phyloP scores from a whole-genome alignment of 1,140 invertebrate species.

The Luehdorfia chinensis region DNA sequence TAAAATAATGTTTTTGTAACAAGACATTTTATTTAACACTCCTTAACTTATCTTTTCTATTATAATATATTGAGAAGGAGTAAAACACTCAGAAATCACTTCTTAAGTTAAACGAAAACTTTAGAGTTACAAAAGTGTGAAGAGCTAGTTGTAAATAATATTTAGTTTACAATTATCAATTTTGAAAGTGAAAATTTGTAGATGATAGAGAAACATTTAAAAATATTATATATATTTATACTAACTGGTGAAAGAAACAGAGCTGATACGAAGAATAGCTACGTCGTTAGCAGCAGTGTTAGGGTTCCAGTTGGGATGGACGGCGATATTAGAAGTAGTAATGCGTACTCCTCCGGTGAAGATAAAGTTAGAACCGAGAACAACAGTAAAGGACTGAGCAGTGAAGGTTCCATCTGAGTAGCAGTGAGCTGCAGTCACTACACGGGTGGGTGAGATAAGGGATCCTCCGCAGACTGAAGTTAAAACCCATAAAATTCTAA shows the following conservation, averaged over 20 bases:
- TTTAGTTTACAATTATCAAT: no score
- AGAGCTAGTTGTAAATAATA: no score
- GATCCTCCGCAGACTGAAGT: slow-evolving; percentile 43
- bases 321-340: slow-evolving; percentile 25
- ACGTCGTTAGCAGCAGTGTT: slow-evolving; percentile 32
- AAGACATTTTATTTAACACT: no score
- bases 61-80: no score
- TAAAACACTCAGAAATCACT: no score
- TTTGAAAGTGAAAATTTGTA: no score
- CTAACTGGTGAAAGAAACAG: slow-evolving; percentile 32
- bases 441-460: slow-evolving; percentile 34
- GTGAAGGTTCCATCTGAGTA: slow-evolving; percentile 27
- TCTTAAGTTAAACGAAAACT: no score
- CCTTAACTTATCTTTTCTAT: no score
- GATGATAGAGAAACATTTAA: neutral
- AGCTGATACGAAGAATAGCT: slow-evolving; percentile 33
- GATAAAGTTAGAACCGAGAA: slow-evolving; percentile 37
- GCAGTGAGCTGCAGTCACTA: slow-evolving; percentile 49
- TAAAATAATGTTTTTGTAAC: neutral
- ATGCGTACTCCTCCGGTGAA: slow-evolving; percentile 38
- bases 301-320: slow-evolving; percentile 39
- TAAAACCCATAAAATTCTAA: slow-evolving; percentile 27
- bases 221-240: slow-evolving; percentile 9
- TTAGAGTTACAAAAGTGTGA: no score
- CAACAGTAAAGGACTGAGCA: slow-evolving; percentile 31